phyloP scores from a whole-genome alignment of 2,888 invertebrate species.

The Callyntrura sp. region DNA sequence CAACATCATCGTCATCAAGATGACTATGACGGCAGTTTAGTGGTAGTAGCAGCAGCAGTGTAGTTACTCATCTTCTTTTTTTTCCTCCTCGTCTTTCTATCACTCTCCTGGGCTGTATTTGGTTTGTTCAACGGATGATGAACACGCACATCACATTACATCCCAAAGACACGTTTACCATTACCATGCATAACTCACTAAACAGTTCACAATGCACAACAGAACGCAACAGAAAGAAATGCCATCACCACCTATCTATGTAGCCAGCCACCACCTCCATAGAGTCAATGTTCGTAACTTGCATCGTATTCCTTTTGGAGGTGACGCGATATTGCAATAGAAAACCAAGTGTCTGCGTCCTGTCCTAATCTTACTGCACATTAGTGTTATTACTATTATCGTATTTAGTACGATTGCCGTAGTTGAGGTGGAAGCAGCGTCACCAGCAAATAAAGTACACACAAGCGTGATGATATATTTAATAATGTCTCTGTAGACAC shows the following conservation, averaged over 20 bases:
- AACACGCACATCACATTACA: slow-evolving; percentile 11
- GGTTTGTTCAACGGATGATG: slow-evolving; percentile 37
- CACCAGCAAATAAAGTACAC: not conserved
- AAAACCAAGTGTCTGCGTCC: not conserved
- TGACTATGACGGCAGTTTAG: slow-evolving; percentile 36
- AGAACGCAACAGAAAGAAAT: slow-evolving; percentile 6
- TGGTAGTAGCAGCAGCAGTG: slow-evolving; percentile 13
- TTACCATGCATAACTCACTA: slow-evolving; percentile 14
- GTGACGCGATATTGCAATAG: slow-evolving; percentile 1
- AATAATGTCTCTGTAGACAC: not conserved
- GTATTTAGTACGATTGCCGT: not conserved
- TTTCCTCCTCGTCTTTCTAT: slow-evolving; percentile 20
- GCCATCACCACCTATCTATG: not conserved
- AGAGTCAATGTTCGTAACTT: slow-evolving; percentile 2
- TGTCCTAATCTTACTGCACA: not conserved
- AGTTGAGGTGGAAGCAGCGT: not conserved
- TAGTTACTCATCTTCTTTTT: slow-evolving; percentile 16
- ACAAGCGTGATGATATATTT: not conserved
- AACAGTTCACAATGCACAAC: slow-evolving; percentile 28
- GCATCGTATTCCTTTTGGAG: not conserved
- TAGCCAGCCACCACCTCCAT: not conserved
- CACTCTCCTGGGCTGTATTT: slow-evolving; percentile 35
- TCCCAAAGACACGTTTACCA: not conserved
- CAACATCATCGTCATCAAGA: not conserved
- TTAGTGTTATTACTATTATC: not conserved